Evolutionary conservation across 2,888 invertebrate genomes (phyloP), one percentile per base, ranked within the genome.

Genomic region (Atethmia centrago): DNA sequence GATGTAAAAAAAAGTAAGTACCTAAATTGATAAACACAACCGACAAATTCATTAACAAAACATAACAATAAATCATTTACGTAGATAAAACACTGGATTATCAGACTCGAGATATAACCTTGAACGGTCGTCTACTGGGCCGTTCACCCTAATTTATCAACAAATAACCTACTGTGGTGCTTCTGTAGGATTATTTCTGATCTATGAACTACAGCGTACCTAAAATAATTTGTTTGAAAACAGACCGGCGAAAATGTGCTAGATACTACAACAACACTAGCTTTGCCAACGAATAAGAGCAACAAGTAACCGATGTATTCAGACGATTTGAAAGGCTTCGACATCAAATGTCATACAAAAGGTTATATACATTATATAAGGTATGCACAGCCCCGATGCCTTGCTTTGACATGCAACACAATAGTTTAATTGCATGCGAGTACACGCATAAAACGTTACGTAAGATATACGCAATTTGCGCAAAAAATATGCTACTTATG

Each of bases 291-390:
- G 77, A 77, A 83, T 84, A 72, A 86, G 88, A 91, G 91, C 93
- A 92, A 93, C 93, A 93, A 92, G 92, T 93, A 88, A 89, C 82
- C 86, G 88, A 89, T 87, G 88, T 86, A 84, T 83, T 86, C 85
- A 84, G 77, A 71, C 77, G 73, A 89, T 90, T 91, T 91, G 91
- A 91, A 92, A 93, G 91, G 91, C 92, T 92, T 90, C 91, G 82
- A 88, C 80, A 91, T 91, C 91, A 94, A 94, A 94, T 94, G 93
- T 92, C 93, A 93, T 89, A 93, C 91, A 91, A 95, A 94, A 95
- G 93, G 94, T 94, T 94, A 91, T 94, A 91, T 80, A 89, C 89
- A 93, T 95, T 94, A 95, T 91, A 89, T 94, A 95, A 94, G 90
- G 84, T 84, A 85, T 81, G 82, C 86, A 83, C 83, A 85, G 83